A percentile compares a stretch with the other conserved stretches of the same genome.
Evolutionary conservation across 2,888 invertebrate species (phyloP).

Genomic region (Zaprionus lineosus): DNA sequence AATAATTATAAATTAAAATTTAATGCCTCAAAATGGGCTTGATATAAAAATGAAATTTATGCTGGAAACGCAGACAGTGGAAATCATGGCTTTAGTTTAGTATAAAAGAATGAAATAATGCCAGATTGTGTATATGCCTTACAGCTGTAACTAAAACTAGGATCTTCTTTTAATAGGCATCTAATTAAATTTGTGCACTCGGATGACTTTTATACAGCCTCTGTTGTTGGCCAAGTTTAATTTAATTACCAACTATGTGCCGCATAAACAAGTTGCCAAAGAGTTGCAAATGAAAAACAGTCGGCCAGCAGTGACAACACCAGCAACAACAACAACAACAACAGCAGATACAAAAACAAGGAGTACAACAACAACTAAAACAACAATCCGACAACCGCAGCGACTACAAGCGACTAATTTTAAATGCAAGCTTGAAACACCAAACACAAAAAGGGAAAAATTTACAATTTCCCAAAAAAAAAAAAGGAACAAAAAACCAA

Average conservation of each 20-base stretch:
- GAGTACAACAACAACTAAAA: conserved; percentile 31
- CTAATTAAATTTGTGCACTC: conserved; percentile 47
- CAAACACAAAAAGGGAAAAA: conserved; percentile 36
- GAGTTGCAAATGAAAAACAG: conserved; percentile 60
- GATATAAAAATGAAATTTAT: no score
- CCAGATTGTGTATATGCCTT: no score
- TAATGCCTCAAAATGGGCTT: no score
- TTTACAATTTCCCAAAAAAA: conserved; percentile 33
- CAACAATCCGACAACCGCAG: conserved; percentile 64
- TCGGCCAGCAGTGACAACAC: conserved; percentile 29
- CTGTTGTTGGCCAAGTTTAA: conserved; percentile 47
- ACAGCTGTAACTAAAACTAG: background rate
- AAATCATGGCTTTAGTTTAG: no score
- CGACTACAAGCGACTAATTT: conserved; percentile 73
- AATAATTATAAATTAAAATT: no score
- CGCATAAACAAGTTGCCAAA: conserved; percentile 55
- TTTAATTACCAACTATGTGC: conserved; percentile 63
- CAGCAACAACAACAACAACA: conserved; percentile 45
- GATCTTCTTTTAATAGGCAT: background rate
- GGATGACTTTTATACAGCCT: conserved; percentile 36
- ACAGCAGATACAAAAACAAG: no score
- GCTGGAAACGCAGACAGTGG: no score
- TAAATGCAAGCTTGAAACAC: conserved; percentile 56
- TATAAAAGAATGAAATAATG: no score
- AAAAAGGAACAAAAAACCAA: conserved; percentile 9